A percentile compares a stretch with the other conserved stretches of the same genome.
Evolutionary conservation across 2,888 invertebrate genomes (phyloP).

Genomic region (Piscicola geometra): DNA sequence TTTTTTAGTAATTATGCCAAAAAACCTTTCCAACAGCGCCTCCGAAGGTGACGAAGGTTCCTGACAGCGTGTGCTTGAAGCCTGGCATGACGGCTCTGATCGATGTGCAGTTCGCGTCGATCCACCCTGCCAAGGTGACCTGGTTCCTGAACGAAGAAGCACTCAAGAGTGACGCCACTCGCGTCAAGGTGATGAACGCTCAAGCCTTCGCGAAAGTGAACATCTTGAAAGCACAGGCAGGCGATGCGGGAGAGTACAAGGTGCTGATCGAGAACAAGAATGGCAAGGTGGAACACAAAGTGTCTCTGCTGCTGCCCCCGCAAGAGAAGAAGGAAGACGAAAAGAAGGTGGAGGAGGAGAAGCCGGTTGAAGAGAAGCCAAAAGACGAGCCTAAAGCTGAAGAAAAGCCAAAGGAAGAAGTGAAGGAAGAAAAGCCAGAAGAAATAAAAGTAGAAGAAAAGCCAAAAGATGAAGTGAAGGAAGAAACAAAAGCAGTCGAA

Average conservation of each 20-base stretch:
- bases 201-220: conserved; percentile 44
- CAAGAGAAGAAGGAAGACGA: conserved; percentile 14
- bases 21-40: conserved; percentile 40
- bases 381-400: background rate
- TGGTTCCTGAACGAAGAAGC: conserved; percentile 42
- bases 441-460: background rate
- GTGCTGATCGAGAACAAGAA: conserved; percentile 44
- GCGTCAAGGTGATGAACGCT: conserved; percentile 43
- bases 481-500: conserved; percentile 17
- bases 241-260: conserved; percentile 44
- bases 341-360: background rate
- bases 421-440: background rate
- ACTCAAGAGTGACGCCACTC: conserved; percentile 36
- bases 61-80: conserved; percentile 43
- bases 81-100: conserved; percentile 43
- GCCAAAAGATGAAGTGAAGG: conserved; percentile 10
- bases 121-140: conserved; percentile 45
- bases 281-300: conserved; percentile 42
- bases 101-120: conserved; percentile 44
- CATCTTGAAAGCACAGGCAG: conserved; percentile 41
- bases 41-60: conserved; percentile 40
- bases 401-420: conserved; percentile 14
- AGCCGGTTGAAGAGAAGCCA: background rate
- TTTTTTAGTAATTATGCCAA: too few relatives aligned
- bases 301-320: conserved; percentile 49